Percentiles rank a stretch among this genome's conserved stretches.
Conservation (phyloP, 2,888 invertebrate genomes). For the Lasioglossum lativentre region DNA sequence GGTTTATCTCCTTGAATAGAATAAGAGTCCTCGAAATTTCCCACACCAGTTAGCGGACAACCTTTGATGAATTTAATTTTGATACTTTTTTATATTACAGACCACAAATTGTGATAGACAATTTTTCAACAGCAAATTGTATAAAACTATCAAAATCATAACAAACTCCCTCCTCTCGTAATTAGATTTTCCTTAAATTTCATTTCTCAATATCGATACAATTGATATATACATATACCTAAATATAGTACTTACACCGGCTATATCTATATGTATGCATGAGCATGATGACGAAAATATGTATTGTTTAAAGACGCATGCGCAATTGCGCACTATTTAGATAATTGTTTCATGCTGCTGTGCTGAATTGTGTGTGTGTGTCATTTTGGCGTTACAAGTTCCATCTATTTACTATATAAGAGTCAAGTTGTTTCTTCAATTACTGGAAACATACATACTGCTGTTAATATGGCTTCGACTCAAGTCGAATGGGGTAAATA, state of each 20-base stretch:
- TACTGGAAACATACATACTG: neutral
- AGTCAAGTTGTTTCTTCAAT: neutral
- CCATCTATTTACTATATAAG: no score
- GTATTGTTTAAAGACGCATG: neutral
- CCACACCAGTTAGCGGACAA: neutral
- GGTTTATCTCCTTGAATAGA: neutral
- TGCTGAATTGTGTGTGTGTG: neutral
- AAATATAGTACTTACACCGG: neutral
- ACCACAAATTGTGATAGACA: neutral
- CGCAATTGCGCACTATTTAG: neutral
- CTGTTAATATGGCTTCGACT: constrained; percentile 76
- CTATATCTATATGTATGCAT: neutral
- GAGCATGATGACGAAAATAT: neutral
- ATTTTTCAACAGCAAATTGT: neutral
- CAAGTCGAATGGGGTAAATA: constrained; percentile 86
- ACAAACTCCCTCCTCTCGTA: neutral
- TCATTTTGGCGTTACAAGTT: constrained; percentile 6
- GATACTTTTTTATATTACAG: neutral
- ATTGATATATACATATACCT: no score
- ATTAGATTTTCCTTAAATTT: neutral
- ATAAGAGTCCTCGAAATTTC: neutral
- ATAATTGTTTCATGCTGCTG: neutral
- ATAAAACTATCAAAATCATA: neutral
- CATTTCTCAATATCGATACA: neutral
- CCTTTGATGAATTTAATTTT: neutral